Evolutionary conservation across 1,140 invertebrate genomes (phyloP).

Genomic region (Eriosoma lanigerum): DNA sequence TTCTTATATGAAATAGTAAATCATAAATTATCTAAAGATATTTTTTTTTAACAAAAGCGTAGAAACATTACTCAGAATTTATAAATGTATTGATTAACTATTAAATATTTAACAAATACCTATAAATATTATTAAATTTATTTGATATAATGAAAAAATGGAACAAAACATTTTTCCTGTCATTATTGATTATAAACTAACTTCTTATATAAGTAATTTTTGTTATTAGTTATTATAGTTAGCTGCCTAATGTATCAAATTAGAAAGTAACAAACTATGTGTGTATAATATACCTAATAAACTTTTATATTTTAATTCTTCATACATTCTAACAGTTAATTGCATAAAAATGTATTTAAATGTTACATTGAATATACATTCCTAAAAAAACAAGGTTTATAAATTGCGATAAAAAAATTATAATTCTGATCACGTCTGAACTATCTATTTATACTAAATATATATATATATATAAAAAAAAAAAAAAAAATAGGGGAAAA

Average conservation of each 20-base stretch:
- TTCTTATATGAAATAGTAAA: slow-evolving; percentile 25
- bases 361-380: neutral
- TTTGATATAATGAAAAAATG: too few species aligned
- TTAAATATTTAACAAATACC: neutral
- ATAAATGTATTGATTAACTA: slow-evolving; percentile 23
- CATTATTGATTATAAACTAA: too few species aligned
- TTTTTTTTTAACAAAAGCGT: neutral
- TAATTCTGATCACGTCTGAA: neutral
- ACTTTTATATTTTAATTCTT: neutral
- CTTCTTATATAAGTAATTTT: too few species aligned
- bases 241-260: too few species aligned
- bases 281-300: neutral
- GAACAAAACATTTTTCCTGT: too few species aligned
- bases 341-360: slow-evolving; percentile 8
- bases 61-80: slow-evolving; percentile 11
- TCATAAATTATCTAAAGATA: slow-evolving; percentile 9
- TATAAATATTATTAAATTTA: too few species aligned
- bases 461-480: neutral
- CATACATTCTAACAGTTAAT: slow-evolving; percentile 10
- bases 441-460: neutral
- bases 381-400: neutral
- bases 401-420: neutral
- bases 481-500: neutral
- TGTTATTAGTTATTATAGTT: too few species aligned
- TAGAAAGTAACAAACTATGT: neutral